These are phyloP conservation scores for Sparidentex hasta DNA, from an alignment of 2,797 vertebrate genomes.

Conservation along the genomic window DNA sequence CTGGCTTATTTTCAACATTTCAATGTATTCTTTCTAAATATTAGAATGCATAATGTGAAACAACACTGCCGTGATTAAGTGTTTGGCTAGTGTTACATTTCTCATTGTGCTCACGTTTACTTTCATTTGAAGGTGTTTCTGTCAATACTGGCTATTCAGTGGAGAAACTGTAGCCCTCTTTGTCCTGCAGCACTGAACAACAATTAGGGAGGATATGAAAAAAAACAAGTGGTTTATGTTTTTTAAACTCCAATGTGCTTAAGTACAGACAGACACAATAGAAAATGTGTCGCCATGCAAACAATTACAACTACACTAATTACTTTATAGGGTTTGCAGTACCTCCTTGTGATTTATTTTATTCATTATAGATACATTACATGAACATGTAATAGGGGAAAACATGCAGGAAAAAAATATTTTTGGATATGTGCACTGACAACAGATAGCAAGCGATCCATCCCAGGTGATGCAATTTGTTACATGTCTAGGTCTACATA, in stretches of 20 bases:
- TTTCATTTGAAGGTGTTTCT: background rate
- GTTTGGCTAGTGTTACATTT: background rate
- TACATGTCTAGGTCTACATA: background rate
- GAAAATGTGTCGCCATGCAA: background rate
- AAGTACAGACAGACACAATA: background rate
- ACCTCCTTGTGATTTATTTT: background rate
- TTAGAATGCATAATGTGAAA: background rate
- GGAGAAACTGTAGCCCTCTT: background rate
- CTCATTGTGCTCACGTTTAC: background rate
- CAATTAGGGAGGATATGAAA: background rate
- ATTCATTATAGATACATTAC: background rate
- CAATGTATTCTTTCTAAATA: background rate
- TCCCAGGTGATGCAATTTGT: background rate
- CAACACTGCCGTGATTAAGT: background rate
- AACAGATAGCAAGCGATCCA: background rate
- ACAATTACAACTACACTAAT: background rate
- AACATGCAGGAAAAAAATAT: background rate
- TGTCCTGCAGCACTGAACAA: background rate
- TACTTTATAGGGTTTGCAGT: background rate
- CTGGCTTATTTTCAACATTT: background rate
- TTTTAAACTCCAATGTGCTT: background rate
- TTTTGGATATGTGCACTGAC: background rate
- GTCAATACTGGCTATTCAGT: too few species aligned
- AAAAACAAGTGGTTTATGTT: background rate
- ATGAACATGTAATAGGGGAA: background rate